Percentiles rank a stretch among this genome's conserved stretches.
phyloP scores from a whole-genome alignment of 2,797 vertebrate species.

The Pangasius larnaudii region DNA sequence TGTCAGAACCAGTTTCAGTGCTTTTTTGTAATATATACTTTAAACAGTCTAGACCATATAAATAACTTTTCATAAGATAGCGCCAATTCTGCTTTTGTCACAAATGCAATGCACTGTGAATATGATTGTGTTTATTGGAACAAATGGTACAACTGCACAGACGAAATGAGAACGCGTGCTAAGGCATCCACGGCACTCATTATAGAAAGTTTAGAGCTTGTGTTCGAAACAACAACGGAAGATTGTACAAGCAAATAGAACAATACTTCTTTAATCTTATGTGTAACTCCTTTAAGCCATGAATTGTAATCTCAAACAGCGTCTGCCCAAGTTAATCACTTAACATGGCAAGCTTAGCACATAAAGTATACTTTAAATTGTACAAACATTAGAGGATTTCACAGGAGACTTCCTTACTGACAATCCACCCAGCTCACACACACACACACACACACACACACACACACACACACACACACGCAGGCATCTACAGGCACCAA shows the following conservation, averaged over 20 bases:
- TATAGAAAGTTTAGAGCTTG: neutral
- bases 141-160: neutral
- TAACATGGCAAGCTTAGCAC: neutral
- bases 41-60: neutral
- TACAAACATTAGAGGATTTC: slow-evolving; percentile 3
- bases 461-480: slow-evolving; percentile 12
- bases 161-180: neutral
- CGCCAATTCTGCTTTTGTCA: neutral
- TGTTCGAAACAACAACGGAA: neutral
- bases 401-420: slow-evolving; percentile 7
- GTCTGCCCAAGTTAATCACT: slow-evolving; percentile 17
- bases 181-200: neutral
- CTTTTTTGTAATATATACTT: neutral
- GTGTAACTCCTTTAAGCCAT: slow-evolving; percentile 22
- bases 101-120: neutral
- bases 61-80: neutral
- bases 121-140: neutral
- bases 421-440: slow-evolving; percentile 9
- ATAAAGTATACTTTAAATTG: slow-evolving; percentile 5
- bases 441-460: slow-evolving; percentile 10
- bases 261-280: slow-evolving; percentile 13
- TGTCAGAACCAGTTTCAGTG: neutral
- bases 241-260: slow-evolving; percentile 5
- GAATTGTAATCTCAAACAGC: slow-evolving; percentile 22
- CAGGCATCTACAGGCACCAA: slow-evolving; percentile 34